Evolutionary conservation across 2,113 vertebrate species (phyloP).

Genomic region (Varanus komodoensis): DNA sequence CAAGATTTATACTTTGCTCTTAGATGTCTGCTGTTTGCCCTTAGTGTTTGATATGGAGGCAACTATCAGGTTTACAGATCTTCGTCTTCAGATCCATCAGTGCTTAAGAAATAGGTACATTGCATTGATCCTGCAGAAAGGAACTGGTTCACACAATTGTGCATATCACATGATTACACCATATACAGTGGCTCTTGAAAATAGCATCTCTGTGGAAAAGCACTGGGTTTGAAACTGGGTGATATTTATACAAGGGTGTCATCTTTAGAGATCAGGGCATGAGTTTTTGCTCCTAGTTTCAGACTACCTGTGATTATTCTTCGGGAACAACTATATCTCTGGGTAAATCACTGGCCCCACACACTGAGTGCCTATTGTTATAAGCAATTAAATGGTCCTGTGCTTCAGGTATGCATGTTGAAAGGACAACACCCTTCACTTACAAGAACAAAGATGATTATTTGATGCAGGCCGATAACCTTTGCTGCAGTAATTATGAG

Average conservation of each 20-base stretch:
- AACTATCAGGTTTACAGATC: background rate
- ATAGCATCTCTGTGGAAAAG: background rate
- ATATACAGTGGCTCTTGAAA: background rate
- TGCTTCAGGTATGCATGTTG: background rate
- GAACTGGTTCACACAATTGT: background rate
- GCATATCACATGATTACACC: background rate
- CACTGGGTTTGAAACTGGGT: background rate
- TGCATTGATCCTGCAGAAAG: background rate
- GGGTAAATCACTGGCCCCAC: background rate
- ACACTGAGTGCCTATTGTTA: background rate
- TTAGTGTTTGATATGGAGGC: background rate
- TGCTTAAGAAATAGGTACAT: background rate
- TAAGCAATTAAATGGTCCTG: background rate
- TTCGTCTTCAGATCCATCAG: background rate
- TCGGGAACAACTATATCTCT: background rate
- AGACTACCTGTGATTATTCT: background rate
- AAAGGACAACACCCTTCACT: slow-evolving; percentile 10
- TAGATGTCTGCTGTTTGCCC: background rate
- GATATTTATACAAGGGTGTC: background rate
- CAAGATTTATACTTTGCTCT: background rate
- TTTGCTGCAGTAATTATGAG: background rate
- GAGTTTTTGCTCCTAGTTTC: background rate
- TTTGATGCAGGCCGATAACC: background rate
- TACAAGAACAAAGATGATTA: background rate
- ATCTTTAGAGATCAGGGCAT: background rate